These are phyloP conservation scores for Eurypyga helias DNA, from an alignment of 2,113 vertebrate species.

Conservation along the genomic window DNA sequence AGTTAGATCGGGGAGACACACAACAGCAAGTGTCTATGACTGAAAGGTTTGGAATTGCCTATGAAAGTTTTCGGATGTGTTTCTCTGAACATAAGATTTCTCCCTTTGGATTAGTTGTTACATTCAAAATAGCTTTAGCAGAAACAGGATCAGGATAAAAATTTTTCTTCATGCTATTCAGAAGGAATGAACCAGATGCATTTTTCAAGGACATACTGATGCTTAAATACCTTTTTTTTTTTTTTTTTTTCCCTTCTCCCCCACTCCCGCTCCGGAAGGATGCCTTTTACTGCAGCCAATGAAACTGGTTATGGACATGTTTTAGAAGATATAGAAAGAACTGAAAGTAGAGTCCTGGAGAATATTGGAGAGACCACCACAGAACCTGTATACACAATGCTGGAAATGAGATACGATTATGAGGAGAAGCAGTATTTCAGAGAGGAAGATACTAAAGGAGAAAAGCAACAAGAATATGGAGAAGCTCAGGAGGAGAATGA, in stretches of 20 bases:
- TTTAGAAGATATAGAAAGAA: background rate
- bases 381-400: background rate
- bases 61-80: background rate
- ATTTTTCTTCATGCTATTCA: background rate
- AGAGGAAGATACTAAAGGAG: background rate
- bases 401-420: background rate
- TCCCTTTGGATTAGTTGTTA: background rate
- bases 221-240: background rate
- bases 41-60: constrained; percentile 10
- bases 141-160: background rate
- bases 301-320: background rate
- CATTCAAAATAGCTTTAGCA: background rate
- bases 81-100: background rate
- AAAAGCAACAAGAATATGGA: background rate
- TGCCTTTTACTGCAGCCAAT: background rate
- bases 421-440: background rate
- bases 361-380: background rate
- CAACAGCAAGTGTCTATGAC: background rate
- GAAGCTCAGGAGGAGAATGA: background rate
- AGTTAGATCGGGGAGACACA: constrained; percentile 47
- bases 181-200: background rate
- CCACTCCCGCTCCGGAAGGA: background rate
- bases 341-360: background rate
- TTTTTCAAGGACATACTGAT: background rate
- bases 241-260: rapidly evolving